phyloP scores from a whole-genome alignment of 2,113 vertebrate species.

The Miniopterus natalensis region DNA sequence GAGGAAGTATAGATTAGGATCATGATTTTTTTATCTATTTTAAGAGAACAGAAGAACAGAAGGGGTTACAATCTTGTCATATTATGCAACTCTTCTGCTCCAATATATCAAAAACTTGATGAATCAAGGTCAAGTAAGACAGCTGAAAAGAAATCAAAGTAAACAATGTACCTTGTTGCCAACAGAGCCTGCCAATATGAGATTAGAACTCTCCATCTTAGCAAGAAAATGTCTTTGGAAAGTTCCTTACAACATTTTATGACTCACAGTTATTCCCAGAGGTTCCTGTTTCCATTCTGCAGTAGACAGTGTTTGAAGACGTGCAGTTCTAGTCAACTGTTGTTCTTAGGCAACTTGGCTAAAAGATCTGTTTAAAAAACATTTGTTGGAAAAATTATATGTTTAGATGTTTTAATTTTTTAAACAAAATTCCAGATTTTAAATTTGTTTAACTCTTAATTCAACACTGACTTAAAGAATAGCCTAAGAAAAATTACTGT shows the following conservation, averaged over 20 bases:
- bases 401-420: constrained; percentile 69
- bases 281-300: constrained; percentile 59
- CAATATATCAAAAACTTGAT: constrained; percentile 60
- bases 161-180: constrained; percentile 26
- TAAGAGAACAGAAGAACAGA: constrained; percentile 38
- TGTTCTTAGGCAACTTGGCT: constrained; percentile 79
- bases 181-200: constrained; percentile 66
- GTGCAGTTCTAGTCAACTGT: constrained; percentile 56
- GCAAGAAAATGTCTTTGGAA: constrained; percentile 73
- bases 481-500: constrained; percentile 28
- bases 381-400: constrained; percentile 71
- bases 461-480: constrained; percentile 62
- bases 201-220: constrained; percentile 68
- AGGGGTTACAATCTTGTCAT: neutral
- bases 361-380: constrained; percentile 73
- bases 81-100: constrained; percentile 51
- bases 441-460: constrained; percentile 75
- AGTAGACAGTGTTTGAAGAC: constrained; percentile 65
- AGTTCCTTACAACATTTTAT: constrained; percentile 63
- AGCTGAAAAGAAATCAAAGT: constrained; percentile 78
- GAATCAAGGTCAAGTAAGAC: constrained; percentile 60
- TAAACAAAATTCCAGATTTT: constrained; percentile 67
- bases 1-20: constrained; percentile 31
- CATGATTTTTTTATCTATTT: constrained; percentile 42
- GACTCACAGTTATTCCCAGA: constrained; percentile 67